phyloP scores from a whole-genome alignment of 1,140 invertebrate species.

The Zeugodacus cucurbitae region DNA sequence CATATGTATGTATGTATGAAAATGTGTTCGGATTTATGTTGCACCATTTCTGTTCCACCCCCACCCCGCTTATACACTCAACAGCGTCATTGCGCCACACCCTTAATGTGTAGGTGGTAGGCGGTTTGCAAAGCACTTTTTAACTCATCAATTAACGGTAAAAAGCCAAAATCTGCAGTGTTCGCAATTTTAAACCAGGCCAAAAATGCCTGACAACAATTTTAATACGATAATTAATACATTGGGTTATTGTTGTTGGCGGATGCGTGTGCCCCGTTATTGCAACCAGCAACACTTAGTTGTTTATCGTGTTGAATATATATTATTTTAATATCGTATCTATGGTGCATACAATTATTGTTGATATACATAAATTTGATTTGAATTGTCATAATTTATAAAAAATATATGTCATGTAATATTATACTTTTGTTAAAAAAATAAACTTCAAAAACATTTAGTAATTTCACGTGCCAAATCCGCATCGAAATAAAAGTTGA shows the following conservation, averaged over 20 bases:
- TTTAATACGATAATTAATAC: conserved; percentile 29
- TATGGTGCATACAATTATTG: too few species aligned
- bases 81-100: background rate
- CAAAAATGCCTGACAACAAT: conserved; percentile 16
- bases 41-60: background rate
- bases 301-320: background rate
- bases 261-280: background rate
- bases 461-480: too few species aligned
- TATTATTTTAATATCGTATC: too few species aligned
- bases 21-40: background rate
- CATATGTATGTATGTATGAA: background rate
- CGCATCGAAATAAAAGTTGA: too few species aligned
- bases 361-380: too few species aligned
- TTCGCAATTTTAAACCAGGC: background rate
- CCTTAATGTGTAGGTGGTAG: background rate
- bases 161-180: conserved; percentile 17
- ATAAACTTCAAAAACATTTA: too few species aligned
- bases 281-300: background rate
- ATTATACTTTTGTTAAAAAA: too few species aligned
- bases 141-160: conserved; percentile 30
- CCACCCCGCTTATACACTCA: background rate
- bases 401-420: too few species aligned
- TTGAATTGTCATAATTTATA: too few species aligned
- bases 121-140: background rate
- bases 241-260: background rate